Evolutionary conservation across 92 coral and sea anemone species (phyloP), one percentile per base, ranked within the genome.

Genomic region (Montipora capitata): DNA sequence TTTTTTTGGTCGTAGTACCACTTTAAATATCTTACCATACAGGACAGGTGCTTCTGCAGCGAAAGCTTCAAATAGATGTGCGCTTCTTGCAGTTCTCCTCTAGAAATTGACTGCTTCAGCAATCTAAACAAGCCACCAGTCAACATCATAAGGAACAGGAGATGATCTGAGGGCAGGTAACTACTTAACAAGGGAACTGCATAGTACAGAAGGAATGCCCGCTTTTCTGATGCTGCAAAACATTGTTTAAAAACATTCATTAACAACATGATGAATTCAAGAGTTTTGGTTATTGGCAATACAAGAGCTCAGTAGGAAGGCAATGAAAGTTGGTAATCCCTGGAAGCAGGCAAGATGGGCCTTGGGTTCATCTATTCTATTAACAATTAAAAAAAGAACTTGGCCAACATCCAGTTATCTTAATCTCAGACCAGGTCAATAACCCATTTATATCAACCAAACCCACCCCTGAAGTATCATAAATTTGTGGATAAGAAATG

Each of bases 111-210:
- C 83, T 35, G 83, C 83, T 61, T 78, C 14, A 78, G 35, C 61
- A 78, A 49, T 39, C 83, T 78, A 62, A 78, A 78, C 54, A 78
- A 45, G 27, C 83, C 83, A 78, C 86, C 86, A 81, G 86, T 68
- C 86, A 67, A 67, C 44, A 79, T 27, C 84, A 79, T 79, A 48
- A 58, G 72, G 84, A 58, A 64, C 44, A 81, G 35, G 75, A 42
- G 76, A 68, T 65, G 76, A 10, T 81, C 78, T 12, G 61, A 14
- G 57, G 86, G 75, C 51, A 81, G 76, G 66, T 81, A 44, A 43
- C 75, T 68, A 27, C 76, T 41, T 65, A 81, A 68, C 62, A 81
- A n/a, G 52, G 86, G 78, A 15, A 58, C 66, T 65, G 86, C 75
- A 68, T 81, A 80, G 66, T 20, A 20, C 27, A 20, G 27, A 20